These are phyloP conservation scores for Caenorhabditis sp. DNA, from an alignment of 2,888 invertebrate species.

Conservation along the genomic window DNA sequence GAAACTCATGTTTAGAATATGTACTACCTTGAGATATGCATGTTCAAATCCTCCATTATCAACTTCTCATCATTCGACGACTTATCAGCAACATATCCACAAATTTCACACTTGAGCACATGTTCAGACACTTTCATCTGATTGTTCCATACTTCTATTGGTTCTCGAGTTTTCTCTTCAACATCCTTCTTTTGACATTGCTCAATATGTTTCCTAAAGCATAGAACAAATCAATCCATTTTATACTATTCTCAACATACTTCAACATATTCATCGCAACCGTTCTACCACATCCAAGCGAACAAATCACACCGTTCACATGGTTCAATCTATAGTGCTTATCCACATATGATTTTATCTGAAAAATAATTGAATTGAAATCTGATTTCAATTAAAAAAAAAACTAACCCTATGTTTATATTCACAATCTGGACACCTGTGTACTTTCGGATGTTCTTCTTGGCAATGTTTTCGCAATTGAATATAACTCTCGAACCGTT, in stretches of 20 bases:
- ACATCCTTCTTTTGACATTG: slow-evolving; percentile 7
- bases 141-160: not conserved
- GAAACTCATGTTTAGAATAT: no score
- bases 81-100: slow-evolving; percentile 20
- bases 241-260: slow-evolving; percentile 29
- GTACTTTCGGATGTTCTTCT: slow-evolving; percentile 17
- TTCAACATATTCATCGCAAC: slow-evolving; percentile 40
- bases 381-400: no score
- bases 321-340: slow-evolving; percentile 40
- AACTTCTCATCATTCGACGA: not conserved
- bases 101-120: slow-evolving; percentile 16
- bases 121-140: not conserved
- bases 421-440: slow-evolving; percentile 31
- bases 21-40: slow-evolving; percentile 28
- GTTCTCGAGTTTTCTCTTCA: not conserved
- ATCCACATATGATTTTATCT: slow-evolving; percentile 19
- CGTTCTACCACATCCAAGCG: slow-evolving; percentile 40
- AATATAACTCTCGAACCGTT: slow-evolving; percentile 10
- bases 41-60: slow-evolving; percentile 20
- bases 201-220: slow-evolving; percentile 20
- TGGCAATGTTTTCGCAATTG: slow-evolving; percentile 24
- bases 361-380: no score
- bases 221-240: not conserved
- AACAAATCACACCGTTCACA: slow-evolving; percentile 40
- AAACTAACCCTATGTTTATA: slow-evolving; percentile 17